Evolutionary conservation across 2,888 invertebrate species (phyloP), one percentile per base, ranked within the genome.

Genomic region (Xylocampa areola): DNA sequence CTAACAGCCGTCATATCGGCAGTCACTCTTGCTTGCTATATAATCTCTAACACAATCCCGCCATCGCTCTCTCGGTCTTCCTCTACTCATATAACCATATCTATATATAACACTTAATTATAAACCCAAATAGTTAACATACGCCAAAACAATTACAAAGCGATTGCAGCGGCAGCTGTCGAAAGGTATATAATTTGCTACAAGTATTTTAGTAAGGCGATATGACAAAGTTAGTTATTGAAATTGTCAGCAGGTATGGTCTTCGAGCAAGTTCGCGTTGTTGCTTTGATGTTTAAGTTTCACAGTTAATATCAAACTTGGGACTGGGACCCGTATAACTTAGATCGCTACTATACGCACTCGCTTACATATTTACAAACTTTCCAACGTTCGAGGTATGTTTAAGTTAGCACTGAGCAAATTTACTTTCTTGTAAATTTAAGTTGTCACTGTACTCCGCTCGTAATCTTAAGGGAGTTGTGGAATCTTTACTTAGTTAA

Each of bases 251-350:
- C 79, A 85, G 82, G 81, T 80, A 77, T 65, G 48, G 67, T 63
- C 73, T 63, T 59, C 21, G 53, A 50, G 61, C 55, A 72, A 79
- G 72, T 77, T 75, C 59, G 68, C 73, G 65, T 69, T 76, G 73
- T 81, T 79, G 76, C 77, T 82, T 78, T 79, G 80, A 84, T 81
- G 81, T 81, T 80, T 82, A 78, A 84, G 82, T 85, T 86, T 64
- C 73, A 73, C 70, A 74, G 79, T 80, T 83, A 77, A 81, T 76
- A 74, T 63, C 59, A 73, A 83, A 85, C 80, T 82, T 75, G 57
- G 35, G 29, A 65, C 68, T 62, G 70, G 54, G 66, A 72, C 70
- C 73, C 66, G 74, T 77, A 71, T 77, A 80, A 79, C 72, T 80
- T 78, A 72, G 68, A 77, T 80, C 76, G 73, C 73, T 72, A 69